A percentile compares a stretch with the other conserved stretches of the same genome.
Conservation (phyloP, 2,888 invertebrate species). For the Catocala fraxini region DNA sequence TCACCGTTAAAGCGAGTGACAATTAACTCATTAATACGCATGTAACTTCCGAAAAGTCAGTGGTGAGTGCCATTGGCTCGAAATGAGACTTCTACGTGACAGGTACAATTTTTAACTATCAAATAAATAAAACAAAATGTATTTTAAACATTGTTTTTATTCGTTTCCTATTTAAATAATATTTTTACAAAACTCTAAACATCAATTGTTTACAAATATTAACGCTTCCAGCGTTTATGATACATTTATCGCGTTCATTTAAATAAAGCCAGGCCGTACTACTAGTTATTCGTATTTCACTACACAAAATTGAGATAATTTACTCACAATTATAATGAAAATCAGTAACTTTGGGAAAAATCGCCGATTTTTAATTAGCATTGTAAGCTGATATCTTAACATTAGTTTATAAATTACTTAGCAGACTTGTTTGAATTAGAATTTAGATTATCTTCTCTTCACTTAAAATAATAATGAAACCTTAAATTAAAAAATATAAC, state of each 20-base stretch:
- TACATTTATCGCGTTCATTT: slow-evolving; percentile 42
- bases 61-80: too few relatives aligned
- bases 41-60: too few relatives aligned
- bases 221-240: slow-evolving; percentile 60
- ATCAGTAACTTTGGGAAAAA: background rate
- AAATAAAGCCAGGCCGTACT: slow-evolving; percentile 58
- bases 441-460: slow-evolving; percentile 27
- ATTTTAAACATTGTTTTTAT: slow-evolving; percentile 48
- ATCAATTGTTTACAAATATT: slow-evolving; percentile 69
- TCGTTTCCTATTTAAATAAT: slow-evolving; percentile 66
- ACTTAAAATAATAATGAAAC: slow-evolving; percentile 21
- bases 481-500: background rate
- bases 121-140: slow-evolving; percentile 19
- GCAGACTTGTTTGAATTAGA: slow-evolving; percentile 40
- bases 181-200: slow-evolving; percentile 72
- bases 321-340: slow-evolving; percentile 1
- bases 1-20: too few relatives aligned
- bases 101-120: too few relatives aligned
- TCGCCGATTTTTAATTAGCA: background rate
- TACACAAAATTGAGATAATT: slow-evolving; percentile 47
- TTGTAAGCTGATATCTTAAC: slow-evolving; percentile 17
- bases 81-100: too few relatives aligned
- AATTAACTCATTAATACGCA: too few relatives aligned
- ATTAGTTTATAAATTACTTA: slow-evolving; percentile 26
- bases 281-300: slow-evolving; percentile 37